Base-by-base conservation (phyloP, 2,113 vertebrate genomes). In the Antechinus stuartii region DNA sequence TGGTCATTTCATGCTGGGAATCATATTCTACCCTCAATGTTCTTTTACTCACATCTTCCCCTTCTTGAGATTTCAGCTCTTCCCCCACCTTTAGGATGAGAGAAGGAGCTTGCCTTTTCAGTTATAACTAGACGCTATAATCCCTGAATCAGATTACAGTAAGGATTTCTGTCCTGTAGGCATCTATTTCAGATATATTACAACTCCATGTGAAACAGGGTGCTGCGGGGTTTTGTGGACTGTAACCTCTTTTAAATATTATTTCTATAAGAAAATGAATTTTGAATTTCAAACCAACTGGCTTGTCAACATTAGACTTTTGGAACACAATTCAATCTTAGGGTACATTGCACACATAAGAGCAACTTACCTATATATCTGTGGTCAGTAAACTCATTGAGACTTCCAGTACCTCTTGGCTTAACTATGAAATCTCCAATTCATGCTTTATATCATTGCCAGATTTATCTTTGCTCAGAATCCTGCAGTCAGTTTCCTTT, bases 101-200 rank as follows among this genome's bases (percentile, higher is more conserved):
- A 42, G 61, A n/a, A 68, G 35, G 12, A 84, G 68, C 68, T 84
- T 42, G n/a, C 42, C n/a, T 8, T 84, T 84, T 42, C 19, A n/a
- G 16, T 84, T 16, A 42, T n/a, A 22, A n/a, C n/a, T 5, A 84
- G n/a, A 42, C 35, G 42, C 35, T 42, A 42, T 84, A 84, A 42
- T 42, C 68, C 16, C 19, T 42, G 68, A 84, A 84, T 84, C 68
- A 84, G 61, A 76, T 76, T 76, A 76, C 35, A 76, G 68, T 42
- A 23, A 84, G 68, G 68, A 84, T 16, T 93, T 93, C 42, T 23
- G 92, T 46, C 8, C 56, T 94, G 26, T 47, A 35, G n/a, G 26
- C 50, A 47, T 54, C 30, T 30, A 24, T 55, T 92, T 52, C n/a
- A 23, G 91, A 95, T 93, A n/a, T 61, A 84, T 53, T 95, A 23